Base-by-base conservation (phyloP, 2,797 vertebrate genomes). In the Pantherophis vulpinus region DNA sequence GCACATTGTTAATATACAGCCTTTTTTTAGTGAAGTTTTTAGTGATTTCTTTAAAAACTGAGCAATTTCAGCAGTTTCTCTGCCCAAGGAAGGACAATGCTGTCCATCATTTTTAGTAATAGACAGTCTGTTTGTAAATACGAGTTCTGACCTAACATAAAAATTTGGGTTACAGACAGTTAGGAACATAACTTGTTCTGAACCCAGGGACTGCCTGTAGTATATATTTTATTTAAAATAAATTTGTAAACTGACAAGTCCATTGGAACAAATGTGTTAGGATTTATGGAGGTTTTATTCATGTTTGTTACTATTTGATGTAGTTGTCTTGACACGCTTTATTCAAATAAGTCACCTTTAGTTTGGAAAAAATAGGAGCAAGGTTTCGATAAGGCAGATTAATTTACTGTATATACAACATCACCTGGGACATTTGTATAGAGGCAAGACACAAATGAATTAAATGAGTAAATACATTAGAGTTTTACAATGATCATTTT, bases 401-500 rank as follows among this genome's bases (percentile, higher is more conserved):
- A 83, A 83, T 83, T 47, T 47, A 51, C 47, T 51, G 47, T 7
- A 12, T 25, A 42, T 83, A 83, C 9, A 47, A 10, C 74, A 25
- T 83, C 37, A 83, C 70, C 70, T 74, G n/a, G 70, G 70, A 37
- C 74, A 13, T 83, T 47, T 83, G 42, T 47, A 83, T 12, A 47
- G 10, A 25, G 37, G 74, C 37, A 83, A 83, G 37, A 47, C 74
- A 25, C 37, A 23, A 83, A 83, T 83, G 74, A 47, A 83, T 83
- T 83, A 47, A 79, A 83, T 47, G 74, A 79, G 9, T 23, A 42
- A 42, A 47, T 83, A 47, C 74, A 12, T 83, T 42, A 25, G 74
- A 83, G 47, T 83, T 83, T 47, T 12, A 83, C 10, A 83, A 83
- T 47, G 20, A 47, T 83, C 94, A 96, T 91, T 94, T 70, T 93